Evolutionary conservation across 1,140 invertebrate species (phyloP), one percentile per base, ranked within the genome.

Genomic region (Frieseomelitta varia): DNA sequence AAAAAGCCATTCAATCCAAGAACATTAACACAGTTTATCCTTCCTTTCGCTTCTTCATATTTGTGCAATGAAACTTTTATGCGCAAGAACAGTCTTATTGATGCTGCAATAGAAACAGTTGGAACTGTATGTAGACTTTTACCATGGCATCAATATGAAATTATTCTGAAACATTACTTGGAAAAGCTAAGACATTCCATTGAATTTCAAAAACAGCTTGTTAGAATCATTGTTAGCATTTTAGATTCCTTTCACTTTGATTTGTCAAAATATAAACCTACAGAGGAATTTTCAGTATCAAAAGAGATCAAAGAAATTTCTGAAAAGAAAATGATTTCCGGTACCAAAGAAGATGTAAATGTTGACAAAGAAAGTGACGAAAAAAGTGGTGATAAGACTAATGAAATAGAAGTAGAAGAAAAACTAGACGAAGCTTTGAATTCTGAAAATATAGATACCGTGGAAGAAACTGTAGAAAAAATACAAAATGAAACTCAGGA

Each of bases 171-270:
- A 85, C 96, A 96, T 88, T 99, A 98, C 93, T 94, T 99, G 3
- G 95, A 95, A 34, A 97, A 97, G 94, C 94, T 99, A 86, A 95
- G 96, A 11, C 95, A 95, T 63, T 96, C 96, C 10, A 87, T 96
- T 1, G 96, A 97, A 24, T 97, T 97, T 94, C 98, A 99, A 90
- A 98, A 98, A 92, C 97, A 98, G 89, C 94, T 97, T 68, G 97
- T 98, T 1, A 96, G 97, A 87, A 96, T 99, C 65, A 95, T 99
- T 27, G 97, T 98, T 0, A 96, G 96, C 2, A 97, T 99, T 78
- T 94, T 99, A 53, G 97, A 99, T 94, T 96, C 97, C 3, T 99
- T 99, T 92, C 98, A 99, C 94, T 99, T 98, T 94, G 97, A 99
- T 95, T 94, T 99, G 53, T 96, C 96, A 0, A 96, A 97, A 39